These are phyloP conservation scores for Trachelus iudaicus DNA, from an alignment of 2,888 invertebrate genomes.

Conservation along the genomic window DNA sequence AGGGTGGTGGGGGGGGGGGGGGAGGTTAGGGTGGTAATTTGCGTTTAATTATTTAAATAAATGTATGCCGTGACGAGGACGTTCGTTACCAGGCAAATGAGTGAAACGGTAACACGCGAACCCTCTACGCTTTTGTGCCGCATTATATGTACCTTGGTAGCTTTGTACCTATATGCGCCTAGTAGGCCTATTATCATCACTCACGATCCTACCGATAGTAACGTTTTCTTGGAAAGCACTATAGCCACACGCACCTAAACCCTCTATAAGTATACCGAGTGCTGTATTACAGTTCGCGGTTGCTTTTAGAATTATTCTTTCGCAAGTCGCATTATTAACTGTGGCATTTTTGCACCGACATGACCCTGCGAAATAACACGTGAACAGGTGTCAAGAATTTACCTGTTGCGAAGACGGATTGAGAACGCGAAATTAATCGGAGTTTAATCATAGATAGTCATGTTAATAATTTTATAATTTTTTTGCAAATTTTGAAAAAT, in stretches of 20 bases:
- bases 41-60: constrained; percentile 63
- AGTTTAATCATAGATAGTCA: too few relatives aligned
- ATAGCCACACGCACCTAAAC: background rate
- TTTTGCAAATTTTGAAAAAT: background rate
- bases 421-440: background rate
- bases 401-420: background rate
- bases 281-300: background rate
- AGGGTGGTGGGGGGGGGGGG: background rate
- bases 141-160: constrained; percentile 13
- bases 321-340: background rate
- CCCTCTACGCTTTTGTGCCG: constrained; percentile 8
- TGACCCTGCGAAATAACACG: background rate
- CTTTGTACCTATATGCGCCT: constrained; percentile 33
- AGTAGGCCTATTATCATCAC: constrained; percentile 43
- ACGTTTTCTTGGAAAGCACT: constrained; percentile 67
- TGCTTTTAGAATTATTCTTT: background rate
- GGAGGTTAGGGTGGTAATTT: constrained; percentile 33
- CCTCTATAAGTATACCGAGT: background rate
- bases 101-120: constrained; percentile 56
- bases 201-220: constrained; percentile 72
- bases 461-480: too few relatives aligned
- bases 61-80: constrained; percentile 52
- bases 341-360: background rate
- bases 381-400: background rate
- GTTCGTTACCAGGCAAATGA: constrained; percentile 61